These are phyloP conservation scores for Odontocerum albicorne DNA, from an alignment of 2,888 invertebrate genomes.

Conservation along the genomic window DNA sequence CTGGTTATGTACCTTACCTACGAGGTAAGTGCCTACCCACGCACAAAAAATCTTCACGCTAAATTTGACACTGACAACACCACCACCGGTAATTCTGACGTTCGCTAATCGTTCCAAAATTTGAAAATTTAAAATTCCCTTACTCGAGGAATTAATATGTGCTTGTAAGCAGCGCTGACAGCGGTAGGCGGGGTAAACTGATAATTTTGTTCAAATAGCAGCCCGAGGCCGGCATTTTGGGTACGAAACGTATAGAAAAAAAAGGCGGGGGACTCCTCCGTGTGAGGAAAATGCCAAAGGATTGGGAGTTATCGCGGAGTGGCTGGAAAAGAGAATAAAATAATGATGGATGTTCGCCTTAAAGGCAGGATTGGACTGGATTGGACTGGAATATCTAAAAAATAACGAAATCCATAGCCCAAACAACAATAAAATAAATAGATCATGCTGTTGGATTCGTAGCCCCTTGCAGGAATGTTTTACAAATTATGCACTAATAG, in stretches of 20 bases:
- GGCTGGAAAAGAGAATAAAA: slow-evolving; percentile 26
- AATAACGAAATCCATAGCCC: too few species aligned
- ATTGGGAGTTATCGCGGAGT: slow-evolving; percentile 33
- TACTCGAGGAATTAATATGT: slow-evolving; percentile 19
- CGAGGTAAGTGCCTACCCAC: slow-evolving; percentile 3
- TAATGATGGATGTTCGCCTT: slow-evolving; percentile 37
- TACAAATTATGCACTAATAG: too few species aligned
- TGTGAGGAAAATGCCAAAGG: slow-evolving; percentile 30
- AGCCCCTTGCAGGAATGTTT: too few species aligned
- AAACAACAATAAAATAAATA: too few species aligned
- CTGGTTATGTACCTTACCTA: too few species aligned
- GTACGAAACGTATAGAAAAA: slow-evolving; percentile 1
- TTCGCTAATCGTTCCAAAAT: slow-evolving; percentile 29
- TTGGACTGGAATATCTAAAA: too few species aligned
- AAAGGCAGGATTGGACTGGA: slow-evolving; percentile 25
- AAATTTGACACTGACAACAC: slow-evolving; percentile 29
- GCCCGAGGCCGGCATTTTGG: slow-evolving; percentile 23
- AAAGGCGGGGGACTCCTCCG: slow-evolving; percentile 15
- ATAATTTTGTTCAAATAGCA: slow-evolving; percentile 34
- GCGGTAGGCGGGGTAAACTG: slow-evolving; percentile 17
- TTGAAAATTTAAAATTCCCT: slow-evolving; percentile 17
- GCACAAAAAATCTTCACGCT: slow-evolving; percentile 22
- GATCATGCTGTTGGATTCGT: too few species aligned
- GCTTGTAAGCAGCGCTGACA: slow-evolving; percentile 24
- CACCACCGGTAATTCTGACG: slow-evolving; percentile 21